Conservation (phyloP, 2,888 invertebrate genomes). For the Pheosia gnoma region DNA sequence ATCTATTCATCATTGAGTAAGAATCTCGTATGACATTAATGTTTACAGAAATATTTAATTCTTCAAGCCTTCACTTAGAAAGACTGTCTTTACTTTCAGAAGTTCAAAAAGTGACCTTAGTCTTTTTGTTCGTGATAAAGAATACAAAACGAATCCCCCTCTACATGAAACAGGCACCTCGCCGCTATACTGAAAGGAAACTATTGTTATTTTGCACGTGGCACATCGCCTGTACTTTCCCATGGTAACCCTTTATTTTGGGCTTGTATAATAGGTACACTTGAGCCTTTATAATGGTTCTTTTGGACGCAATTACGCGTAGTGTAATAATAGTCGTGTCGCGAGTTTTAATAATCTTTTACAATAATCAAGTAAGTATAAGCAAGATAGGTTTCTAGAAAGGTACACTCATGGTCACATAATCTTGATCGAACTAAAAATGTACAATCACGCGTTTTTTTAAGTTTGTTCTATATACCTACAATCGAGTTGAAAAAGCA, state of each 20-base stretch:
- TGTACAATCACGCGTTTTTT: neutral
- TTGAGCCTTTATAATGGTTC: neutral
- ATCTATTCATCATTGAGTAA: too few relatives aligned
- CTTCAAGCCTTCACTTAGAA: too few relatives aligned
- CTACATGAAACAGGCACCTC: neutral
- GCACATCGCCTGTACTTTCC: conserved; percentile 33
- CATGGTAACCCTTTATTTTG: conserved; percentile 42
- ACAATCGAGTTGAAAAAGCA: too few relatives aligned
- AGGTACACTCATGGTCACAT: neutral
- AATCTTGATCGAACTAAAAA: neutral
- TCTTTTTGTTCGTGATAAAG: neutral
- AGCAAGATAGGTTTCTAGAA: neutral
- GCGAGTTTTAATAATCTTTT: conserved; percentile 6
- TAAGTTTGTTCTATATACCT: too few relatives aligned
- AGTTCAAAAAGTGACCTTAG: neutral
- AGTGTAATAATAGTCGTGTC: conserved; percentile 3
- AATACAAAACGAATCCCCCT: neutral
- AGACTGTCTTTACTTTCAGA: too few relatives aligned
- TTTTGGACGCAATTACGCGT: conserved; percentile 3
- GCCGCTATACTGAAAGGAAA: conserved; percentile 16
- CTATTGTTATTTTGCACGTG: conserved; percentile 57
- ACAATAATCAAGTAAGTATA: conserved; percentile 8
- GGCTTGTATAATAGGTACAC: neutral
- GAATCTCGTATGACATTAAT: too few relatives aligned
- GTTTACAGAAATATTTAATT: too few relatives aligned